Conservation (phyloP, 2,888 invertebrate species). For the Hymenopus coronatus region DNA sequence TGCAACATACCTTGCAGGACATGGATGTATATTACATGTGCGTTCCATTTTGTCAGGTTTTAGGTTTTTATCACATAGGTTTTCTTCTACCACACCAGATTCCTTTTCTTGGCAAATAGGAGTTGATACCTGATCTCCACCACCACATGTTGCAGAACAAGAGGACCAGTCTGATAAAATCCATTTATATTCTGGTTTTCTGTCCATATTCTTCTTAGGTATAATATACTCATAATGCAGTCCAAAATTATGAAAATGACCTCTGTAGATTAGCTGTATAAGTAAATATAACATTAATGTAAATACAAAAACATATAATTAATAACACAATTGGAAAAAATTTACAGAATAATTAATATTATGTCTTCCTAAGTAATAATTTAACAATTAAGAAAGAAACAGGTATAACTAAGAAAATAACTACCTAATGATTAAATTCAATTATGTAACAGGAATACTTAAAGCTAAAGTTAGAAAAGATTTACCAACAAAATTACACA, state of each 20-base stretch:
- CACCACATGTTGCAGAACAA: conserved; percentile 51
- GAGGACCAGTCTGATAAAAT: conserved; percentile 50
- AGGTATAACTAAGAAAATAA: too few relatives aligned
- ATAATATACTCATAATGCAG: conserved; percentile 54
- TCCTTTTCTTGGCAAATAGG: conserved; percentile 49
- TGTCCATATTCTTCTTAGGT: conserved; percentile 49
- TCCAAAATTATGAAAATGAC: conserved; percentile 51
- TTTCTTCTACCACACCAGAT: conserved; percentile 59
- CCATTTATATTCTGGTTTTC: conserved; percentile 47
- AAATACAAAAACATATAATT: neutral
- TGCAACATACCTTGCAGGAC: conserved; percentile 53
- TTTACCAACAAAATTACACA: too few relatives aligned
- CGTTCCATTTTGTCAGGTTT: conserved; percentile 61
- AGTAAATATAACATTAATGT: neutral
- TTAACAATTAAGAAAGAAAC: too few relatives aligned
- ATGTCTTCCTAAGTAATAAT: too few relatives aligned
- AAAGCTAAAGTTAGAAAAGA: too few relatives aligned
- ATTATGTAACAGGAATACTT: too few relatives aligned
- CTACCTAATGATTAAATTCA: too few relatives aligned
- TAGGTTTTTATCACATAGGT: conserved; percentile 52
- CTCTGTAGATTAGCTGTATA: conserved; percentile 67
- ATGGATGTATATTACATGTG: conserved; percentile 63
- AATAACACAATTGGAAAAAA: neutral
- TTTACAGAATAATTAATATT: neutral
- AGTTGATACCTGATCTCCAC: conserved; percentile 46